Percentiles rank a stretch among this genome's conserved stretches.
phyloP scores from a whole-genome alignment of 1,140 invertebrate genomes.

The Ceratosolen fusciceps region DNA sequence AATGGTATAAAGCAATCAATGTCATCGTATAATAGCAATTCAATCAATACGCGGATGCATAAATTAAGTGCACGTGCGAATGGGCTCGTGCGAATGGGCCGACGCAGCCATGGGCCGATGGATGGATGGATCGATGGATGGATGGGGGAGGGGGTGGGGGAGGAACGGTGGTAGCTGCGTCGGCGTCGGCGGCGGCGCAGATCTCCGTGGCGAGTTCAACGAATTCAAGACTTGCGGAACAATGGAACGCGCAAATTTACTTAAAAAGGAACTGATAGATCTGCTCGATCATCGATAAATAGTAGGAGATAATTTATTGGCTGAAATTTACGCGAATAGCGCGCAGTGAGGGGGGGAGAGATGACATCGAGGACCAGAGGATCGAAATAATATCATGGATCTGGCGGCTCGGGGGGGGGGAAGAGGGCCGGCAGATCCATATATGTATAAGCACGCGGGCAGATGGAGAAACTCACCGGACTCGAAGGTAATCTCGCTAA shows the following conservation, averaged over 20 bases:
- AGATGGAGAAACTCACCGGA: slow-evolving; percentile 68
- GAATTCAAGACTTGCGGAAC: neutral
- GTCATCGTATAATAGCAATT: neutral
- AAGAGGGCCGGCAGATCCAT: no score
- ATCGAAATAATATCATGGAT: neutral
- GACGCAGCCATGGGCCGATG: no score
- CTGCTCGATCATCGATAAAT: neutral
- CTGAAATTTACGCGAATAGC: neutral
- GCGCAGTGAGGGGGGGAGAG: no score
- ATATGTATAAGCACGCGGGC: neutral
- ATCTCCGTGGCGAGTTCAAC: neutral
- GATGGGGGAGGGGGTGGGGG: no score
- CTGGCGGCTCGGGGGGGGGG: no score
- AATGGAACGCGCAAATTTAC: neutral
- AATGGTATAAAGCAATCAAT: no score
- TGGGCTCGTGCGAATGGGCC: no score
- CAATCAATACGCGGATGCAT: neutral
- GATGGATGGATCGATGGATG: neutral
- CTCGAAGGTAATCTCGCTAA: slow-evolving; percentile 78
- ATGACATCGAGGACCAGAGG: no score
- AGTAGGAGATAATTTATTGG: neutral
- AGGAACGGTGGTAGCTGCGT: no score
- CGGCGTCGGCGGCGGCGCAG: no score
- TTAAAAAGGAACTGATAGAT: neutral
- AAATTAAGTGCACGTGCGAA: neutral